Percentiles rank a stretch among this genome's conserved stretches.
These are phyloP conservation scores for Antigone vipio DNA, from an alignment of 2,113 vertebrate genomes.

Conservation along the genomic window DNA sequence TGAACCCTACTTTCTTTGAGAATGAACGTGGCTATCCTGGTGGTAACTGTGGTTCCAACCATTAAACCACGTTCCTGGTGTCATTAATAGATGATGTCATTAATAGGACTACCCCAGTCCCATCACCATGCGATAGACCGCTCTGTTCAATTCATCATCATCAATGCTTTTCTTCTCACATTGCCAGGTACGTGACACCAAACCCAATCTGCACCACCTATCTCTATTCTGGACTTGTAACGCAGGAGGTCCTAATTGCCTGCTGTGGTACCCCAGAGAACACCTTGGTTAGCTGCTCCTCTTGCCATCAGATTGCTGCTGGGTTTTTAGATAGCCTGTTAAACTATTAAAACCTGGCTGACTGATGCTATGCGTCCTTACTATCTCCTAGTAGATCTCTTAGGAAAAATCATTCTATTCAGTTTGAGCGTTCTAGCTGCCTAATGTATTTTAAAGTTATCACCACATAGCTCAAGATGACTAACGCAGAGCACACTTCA, in stretches of 20 bases:
- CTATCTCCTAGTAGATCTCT: neutral
- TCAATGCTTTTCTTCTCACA: neutral
- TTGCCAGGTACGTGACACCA: neutral
- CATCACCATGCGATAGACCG: neutral
- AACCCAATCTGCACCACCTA: neutral
- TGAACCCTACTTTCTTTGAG: neutral
- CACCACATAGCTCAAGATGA: neutral
- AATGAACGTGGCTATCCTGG: neutral
- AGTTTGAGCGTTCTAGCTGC: neutral
- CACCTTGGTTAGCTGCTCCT: neutral
- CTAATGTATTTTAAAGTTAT: constrained; percentile 15
- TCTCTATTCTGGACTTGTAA: neutral
- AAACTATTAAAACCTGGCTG: neutral
- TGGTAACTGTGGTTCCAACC: neutral
- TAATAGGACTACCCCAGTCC: neutral
- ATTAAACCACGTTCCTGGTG: neutral
- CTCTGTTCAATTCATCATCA: neutral
- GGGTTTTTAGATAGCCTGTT: neutral
- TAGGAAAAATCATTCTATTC: neutral
- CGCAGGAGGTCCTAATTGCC: neutral
- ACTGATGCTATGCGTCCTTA: neutral
- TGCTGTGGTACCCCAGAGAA: neutral
- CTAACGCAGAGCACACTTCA: constrained; percentile 8
- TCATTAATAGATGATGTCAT: neutral
- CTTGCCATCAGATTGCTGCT: neutral